Percentiles rank a stretch among this genome's conserved stretches.
phyloP scores from a whole-genome alignment of 2,113 vertebrate species.

The Scomber scombrus region DNA sequence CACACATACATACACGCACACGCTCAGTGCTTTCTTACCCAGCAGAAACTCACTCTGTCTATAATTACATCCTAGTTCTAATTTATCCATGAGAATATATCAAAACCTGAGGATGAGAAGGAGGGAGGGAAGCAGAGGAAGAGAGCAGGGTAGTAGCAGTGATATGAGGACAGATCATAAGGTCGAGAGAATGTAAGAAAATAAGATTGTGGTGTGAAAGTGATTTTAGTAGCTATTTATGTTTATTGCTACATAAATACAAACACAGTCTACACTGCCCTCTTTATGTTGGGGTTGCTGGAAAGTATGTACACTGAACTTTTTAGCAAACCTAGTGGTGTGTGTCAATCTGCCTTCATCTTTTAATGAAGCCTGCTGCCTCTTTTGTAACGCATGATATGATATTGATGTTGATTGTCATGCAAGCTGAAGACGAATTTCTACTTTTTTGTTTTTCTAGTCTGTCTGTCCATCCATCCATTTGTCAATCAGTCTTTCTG shows the following conservation, averaged over 20 bases:
- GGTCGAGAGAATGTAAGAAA: constrained; percentile 55
- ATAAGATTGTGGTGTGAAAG: constrained; percentile 19
- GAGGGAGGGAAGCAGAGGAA: constrained; percentile 19
- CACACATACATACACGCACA: constrained; percentile 26
- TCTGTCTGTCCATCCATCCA: too few relatives aligned
- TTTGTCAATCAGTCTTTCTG: background rate
- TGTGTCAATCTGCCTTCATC: too few relatives aligned
- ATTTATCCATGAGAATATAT: constrained; percentile 85
- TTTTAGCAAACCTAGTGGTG: too few relatives aligned
- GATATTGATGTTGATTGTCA: too few relatives aligned
- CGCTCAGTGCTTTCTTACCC: constrained; percentile 39
- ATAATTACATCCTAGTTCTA: constrained; percentile 84
- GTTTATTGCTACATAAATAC: constrained; percentile 3
- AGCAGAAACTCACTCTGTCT: constrained; percentile 61
- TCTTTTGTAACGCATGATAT: too few relatives aligned
- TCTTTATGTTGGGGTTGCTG: background rate
- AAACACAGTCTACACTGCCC: background rate
- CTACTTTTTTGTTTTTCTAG: too few relatives aligned
- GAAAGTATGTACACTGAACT: too few relatives aligned
- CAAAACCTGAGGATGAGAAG: constrained; percentile 69
- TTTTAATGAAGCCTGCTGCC: too few relatives aligned
- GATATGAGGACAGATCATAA: constrained; percentile 39
- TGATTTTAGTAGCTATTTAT: background rate
- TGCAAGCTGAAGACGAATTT: too few relatives aligned
- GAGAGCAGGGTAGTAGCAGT: constrained; percentile 10